Base-by-base conservation (phyloP, 2,888 invertebrate genomes). In the Drosophila multiciliata region DNA sequence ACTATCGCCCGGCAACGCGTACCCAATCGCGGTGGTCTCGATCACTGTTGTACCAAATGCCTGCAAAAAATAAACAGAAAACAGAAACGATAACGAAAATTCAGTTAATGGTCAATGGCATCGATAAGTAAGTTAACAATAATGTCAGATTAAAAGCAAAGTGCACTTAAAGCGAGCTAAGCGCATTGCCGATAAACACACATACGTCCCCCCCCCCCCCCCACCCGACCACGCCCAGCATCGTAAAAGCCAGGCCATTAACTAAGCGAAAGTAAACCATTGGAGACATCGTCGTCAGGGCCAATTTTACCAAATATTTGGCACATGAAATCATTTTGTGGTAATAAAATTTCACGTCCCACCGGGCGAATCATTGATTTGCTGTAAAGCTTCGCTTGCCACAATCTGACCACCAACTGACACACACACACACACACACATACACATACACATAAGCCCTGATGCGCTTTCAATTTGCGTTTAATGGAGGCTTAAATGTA, bases 1-100 rank as follows among this genome's bases (percentile, higher is more conserved):
- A 93, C 93, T 93, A 93, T 93, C 93, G 93, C 83, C 93, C 93
- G 89, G 92, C 92, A 91, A 93, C 91, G 83, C 93, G 93, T 85
- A 93, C 93, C 93, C 93, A 93, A 92, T 93, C 93, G 89, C 92
- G 93, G 87, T 92, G 91, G 87, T 93, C 93, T 78, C 78, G 78
- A 54, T 78, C 78, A 87, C 93, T 93, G 87, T 93, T 93, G 90
- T 93, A 93, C 93, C 93, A 93, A 91, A 93, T 92, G 89, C 93
- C 93, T 93, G 80, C 55, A 90, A 89, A 35, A 32, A 17, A 58
- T 2, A 23, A 48, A 23, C n/a, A 23, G 23, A 23, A 23, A 20
- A 17, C 0, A 6, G 12, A 49, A 7, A 42, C 11, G 26, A 49
- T 23, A 48, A 23, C n/a, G 33, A 5, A 20, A 6, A 26, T 33